A percentile compares a stretch with the other conserved stretches of the same genome.
Conservation (phyloP, 2,113 vertebrate genomes). For the Tetrax tetrax region DNA sequence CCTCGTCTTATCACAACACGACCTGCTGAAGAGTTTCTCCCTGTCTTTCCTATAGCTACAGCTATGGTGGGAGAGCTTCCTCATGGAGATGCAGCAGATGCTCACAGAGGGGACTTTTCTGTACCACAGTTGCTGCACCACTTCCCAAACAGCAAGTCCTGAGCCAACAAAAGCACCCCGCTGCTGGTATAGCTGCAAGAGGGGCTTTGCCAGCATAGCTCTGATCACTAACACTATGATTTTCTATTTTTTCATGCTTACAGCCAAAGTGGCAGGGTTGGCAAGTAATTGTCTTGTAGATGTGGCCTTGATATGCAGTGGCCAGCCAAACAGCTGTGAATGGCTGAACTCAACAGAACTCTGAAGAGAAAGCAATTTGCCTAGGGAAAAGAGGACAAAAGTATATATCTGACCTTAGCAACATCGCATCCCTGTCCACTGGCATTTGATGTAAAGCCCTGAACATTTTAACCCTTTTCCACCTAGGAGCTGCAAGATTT, state of each 20-base stretch:
- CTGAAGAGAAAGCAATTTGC: neutral
- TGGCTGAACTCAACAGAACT: neutral
- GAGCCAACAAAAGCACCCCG: neutral
- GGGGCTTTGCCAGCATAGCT: neutral
- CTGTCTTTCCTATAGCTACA: neutral
- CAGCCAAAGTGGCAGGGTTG: neutral
- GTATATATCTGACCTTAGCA: neutral
- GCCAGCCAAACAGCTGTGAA: neutral
- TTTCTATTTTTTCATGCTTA: neutral
- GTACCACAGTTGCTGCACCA: rapidly evolving
- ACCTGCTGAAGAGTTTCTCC: too few relatives aligned
- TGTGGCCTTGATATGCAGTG: neutral
- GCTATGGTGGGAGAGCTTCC: neutral
- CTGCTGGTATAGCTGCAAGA: neutral
- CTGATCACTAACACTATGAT: neutral
- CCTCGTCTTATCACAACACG: too few relatives aligned
- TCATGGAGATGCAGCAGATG: neutral
- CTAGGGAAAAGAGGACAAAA: neutral
- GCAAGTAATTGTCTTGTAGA: neutral
- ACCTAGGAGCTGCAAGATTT: neutral
- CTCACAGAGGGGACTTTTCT: neutral
- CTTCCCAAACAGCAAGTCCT: neutral
- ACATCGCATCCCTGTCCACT: neutral
- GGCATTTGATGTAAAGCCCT: neutral
- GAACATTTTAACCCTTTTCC: neutral